phyloP scores from a whole-genome alignment of 2,888 invertebrate genomes.

The Kryphioiulus occultus region DNA sequence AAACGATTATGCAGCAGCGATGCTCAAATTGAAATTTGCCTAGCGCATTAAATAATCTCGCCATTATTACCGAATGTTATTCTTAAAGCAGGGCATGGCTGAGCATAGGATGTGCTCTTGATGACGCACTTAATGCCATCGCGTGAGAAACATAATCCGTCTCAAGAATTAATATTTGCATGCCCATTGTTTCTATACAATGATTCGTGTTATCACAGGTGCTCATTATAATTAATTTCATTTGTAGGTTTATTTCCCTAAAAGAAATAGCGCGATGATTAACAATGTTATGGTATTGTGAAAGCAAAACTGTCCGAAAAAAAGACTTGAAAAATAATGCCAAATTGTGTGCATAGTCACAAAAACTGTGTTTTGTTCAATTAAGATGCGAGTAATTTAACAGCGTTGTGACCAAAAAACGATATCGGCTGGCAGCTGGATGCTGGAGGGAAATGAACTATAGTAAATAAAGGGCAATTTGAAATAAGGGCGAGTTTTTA shows the following conservation, averaged over 20 bases:
- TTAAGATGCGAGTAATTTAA: neutral
- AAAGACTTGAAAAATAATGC: too few relatives aligned
- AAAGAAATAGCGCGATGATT: neutral
- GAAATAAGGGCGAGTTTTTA: neutral
- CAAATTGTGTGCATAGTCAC: too few relatives aligned
- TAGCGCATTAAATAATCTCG: neutral
- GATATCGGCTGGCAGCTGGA: neutral
- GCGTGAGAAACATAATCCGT: neutral
- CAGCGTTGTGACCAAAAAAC: neutral
- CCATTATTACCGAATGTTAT: neutral
- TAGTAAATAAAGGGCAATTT: neutral
- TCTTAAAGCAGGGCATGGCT: neutral
- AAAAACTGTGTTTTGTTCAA: neutral
- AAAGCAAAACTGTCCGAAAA: neutral
- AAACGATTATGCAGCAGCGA: neutral
- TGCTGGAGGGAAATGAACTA: neutral
- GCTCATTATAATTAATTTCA: neutral
- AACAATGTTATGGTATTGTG: neutral
- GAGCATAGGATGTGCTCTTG: neutral
- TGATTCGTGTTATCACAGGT: neutral
- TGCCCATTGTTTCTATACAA: neutral
- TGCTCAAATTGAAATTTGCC: neutral
- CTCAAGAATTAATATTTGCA: neutral
- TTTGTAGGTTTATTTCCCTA: neutral
- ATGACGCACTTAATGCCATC: neutral